Percentiles rank a stretch among this genome's conserved stretches.
phyloP scores from a whole-genome alignment of 1,140 invertebrate genomes.

The Rhizoglyphus robini region DNA sequence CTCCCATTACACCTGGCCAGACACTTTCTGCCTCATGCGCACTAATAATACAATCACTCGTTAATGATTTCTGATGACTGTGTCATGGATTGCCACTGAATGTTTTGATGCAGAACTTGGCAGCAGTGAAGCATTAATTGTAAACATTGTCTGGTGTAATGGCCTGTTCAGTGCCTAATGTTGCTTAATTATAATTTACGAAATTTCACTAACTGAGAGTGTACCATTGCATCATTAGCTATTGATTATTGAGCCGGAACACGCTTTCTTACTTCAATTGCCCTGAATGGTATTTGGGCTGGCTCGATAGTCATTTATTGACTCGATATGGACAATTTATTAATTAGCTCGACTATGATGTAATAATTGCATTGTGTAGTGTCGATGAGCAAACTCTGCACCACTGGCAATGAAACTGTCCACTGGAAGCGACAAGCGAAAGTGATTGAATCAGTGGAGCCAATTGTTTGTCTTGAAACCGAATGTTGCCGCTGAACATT shows the following conservation, averaged over 20 bases:
- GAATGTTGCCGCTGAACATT: background rate
- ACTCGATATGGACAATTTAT: background rate
- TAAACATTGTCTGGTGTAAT: background rate
- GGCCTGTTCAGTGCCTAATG: no score
- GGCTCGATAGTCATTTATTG: background rate
- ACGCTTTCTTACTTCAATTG: background rate
- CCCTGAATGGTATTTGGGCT: background rate
- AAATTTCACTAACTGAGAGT: background rate
- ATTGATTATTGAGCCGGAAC: background rate
- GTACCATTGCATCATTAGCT: background rate
- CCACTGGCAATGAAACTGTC: background rate
- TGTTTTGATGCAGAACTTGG: background rate
- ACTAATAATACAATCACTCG: no score
- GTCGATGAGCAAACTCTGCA: no score
- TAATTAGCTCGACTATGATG: background rate
- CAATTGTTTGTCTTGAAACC: background rate
- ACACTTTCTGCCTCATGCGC: no score
- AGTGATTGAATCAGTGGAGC: background rate
- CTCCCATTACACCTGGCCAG: no score
- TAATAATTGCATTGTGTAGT: no score
- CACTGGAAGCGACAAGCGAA: background rate
- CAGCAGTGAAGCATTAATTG: background rate
- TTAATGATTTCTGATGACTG: no score
- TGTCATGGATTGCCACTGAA: no score
- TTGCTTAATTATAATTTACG: constrained; percentile 6